Base-by-base conservation (phyloP, 1,140 invertebrate species). In the Lepidurus couesii region DNA sequence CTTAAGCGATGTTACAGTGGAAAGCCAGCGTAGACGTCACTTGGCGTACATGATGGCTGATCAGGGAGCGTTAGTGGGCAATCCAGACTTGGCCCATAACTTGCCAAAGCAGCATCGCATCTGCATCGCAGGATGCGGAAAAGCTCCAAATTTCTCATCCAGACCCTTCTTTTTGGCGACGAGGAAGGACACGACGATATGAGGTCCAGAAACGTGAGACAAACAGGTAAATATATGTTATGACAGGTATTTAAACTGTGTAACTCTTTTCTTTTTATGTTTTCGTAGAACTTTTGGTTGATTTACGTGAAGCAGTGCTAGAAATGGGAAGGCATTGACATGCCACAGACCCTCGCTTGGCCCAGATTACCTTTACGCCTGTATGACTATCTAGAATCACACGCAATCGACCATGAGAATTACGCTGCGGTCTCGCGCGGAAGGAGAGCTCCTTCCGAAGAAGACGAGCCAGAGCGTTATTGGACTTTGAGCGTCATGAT, bases 401-500 rank as follows among this genome's bases (percentile, higher is more conserved):
- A 99, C 87, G 89, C 92, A 42, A 91, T 91, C 82, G 98, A 99
- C 86, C 92, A 97, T 85, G 93, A 97, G 82, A 93, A 93, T 85
- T 99, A 96, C 86, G 91, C 96, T 11, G 95, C 94, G 87, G 95
- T 94, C 9, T 94, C 93, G 10, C 89, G 92, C 80, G 95, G 91
- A 82, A n/a, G n/a, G n/a, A n/a, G n/a, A n/a, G n/a, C n/a, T n/a
- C n/a, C n/a, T n/a, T n/a, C n/a, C 90, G 95, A 79, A 91, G 92
- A 81, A 89, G 96, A 83, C 87, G 97, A 81, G 98, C 97, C 9
- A 98, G 99, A 87, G 98, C 98, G 1, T 86, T 98, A 79, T 34
- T 81, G 91, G 96, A 99, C 87, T 99, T 99, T 89, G 96, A 99
- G 86, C 89, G 97, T 81, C 93, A 98, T 84, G 98, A 99, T 87